Conservation (phyloP, 2,797 vertebrate genomes). For the Sebastes nivosus region DNA sequence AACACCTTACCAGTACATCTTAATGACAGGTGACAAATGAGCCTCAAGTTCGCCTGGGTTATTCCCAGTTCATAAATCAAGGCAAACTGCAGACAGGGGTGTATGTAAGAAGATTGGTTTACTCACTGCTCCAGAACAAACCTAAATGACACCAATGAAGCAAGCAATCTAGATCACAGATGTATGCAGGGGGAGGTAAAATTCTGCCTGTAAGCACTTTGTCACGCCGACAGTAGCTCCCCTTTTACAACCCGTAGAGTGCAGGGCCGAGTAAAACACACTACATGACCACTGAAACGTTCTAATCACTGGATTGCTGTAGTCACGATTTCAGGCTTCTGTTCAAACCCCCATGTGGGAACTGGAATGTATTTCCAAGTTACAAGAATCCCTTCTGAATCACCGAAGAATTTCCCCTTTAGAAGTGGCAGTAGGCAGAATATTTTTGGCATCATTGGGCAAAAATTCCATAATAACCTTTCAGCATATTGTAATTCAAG, state of each 20-base stretch:
- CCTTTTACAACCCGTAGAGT: constrained; percentile 54
- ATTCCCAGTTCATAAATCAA: constrained; percentile 79
- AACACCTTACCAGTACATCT: constrained; percentile 79
- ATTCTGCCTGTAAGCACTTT: constrained; percentile 67
- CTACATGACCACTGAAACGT: constrained; percentile 31
- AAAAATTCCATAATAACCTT: no score
- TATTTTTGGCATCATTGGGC: no score
- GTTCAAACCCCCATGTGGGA: neutral
- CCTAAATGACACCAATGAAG: constrained; percentile 79
- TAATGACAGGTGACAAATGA: constrained; percentile 82
- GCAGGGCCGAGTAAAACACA: constrained; percentile 39
- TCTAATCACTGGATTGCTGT: constrained; percentile 26
- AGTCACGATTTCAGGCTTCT: constrained; percentile 3
- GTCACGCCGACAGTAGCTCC: constrained; percentile 59
- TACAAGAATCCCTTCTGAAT: constrained; percentile 19
- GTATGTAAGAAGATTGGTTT: constrained; percentile 82
- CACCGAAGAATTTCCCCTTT: neutral
- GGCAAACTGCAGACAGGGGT: constrained; percentile 74
- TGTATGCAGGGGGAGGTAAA: constrained; percentile 52
- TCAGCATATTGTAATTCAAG: no score
- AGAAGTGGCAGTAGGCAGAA: no score
- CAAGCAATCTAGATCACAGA: constrained; percentile 72
- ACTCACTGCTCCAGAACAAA: constrained; percentile 82
- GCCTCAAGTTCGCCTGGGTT: constrained; percentile 67
- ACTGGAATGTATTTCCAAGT: constrained; percentile 1